These are phyloP conservation scores for Coleophora flavipennella DNA, from an alignment of 2,888 invertebrate genomes.

Conservation along the genomic window DNA sequence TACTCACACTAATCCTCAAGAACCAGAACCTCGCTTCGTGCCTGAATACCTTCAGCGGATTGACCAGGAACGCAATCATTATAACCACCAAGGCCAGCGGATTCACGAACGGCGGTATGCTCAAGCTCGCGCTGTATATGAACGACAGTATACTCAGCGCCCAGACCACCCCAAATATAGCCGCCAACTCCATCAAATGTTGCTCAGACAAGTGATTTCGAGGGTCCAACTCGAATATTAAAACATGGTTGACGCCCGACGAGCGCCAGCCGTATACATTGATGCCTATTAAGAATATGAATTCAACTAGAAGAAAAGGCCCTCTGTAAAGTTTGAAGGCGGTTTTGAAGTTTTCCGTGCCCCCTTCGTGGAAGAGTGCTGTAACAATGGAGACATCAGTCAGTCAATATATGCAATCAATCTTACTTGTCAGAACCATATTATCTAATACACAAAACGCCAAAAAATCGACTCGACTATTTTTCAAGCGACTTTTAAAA, in stretches of 20 bases:
- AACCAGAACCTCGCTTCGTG: slow-evolving; percentile 97
- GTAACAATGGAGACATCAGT: slow-evolving; percentile 31
- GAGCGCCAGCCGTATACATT: slow-evolving; percentile 98
- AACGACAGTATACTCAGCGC: slow-evolving; percentile 90
- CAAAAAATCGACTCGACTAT: too few relatives aligned
- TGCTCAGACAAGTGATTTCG: slow-evolving; percentile 95
- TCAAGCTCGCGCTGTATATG: slow-evolving; percentile 82
- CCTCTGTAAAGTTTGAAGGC: slow-evolving; percentile 95
- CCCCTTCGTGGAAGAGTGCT: slow-evolving; percentile 84
- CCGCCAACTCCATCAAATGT: slow-evolving; percentile 94
- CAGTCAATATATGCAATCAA: too few relatives aligned
- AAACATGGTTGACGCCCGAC: slow-evolving; percentile 97
- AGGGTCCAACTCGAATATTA: slow-evolving; percentile 97
- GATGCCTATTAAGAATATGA: slow-evolving; percentile 94
- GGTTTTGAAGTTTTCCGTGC: slow-evolving; percentile 83
- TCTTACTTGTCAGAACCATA: too few relatives aligned
- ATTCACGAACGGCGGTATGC: slow-evolving; percentile 93
- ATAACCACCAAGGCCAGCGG: slow-evolving; percentile 88
- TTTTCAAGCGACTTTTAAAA: too few relatives aligned
- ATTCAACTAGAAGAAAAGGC: slow-evolving; percentile 91
- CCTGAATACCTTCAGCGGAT: slow-evolving; percentile 92
- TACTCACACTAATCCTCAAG: slow-evolving; percentile 86
- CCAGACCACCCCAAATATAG: slow-evolving; percentile 96
- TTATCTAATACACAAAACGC: too few relatives aligned
- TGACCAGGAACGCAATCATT: slow-evolving; percentile 88